Base-by-base conservation (phyloP, 2,888 invertebrate species). In the Mayetiola destructor region DNA sequence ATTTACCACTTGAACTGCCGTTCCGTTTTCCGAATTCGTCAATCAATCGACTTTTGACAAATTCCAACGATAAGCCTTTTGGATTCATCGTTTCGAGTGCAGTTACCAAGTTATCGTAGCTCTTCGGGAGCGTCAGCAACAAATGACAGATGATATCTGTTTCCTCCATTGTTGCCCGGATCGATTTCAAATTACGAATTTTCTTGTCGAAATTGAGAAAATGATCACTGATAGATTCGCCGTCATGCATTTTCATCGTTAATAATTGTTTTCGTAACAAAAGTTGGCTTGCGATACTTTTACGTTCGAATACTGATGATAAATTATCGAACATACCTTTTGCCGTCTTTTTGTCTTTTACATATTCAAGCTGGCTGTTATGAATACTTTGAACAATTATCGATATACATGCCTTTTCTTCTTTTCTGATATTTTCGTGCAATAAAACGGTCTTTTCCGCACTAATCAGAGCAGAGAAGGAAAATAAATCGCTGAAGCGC, bases 91-190 rank as follows among this genome's bases (percentile, higher is more conserved):
- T 62, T 42, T 42, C 42, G 2, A 42, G 10, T 12, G 42, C 42
- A 4, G 63, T 63, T 6, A 62, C 62, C 4, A 63, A 59, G 4
- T 35, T 39, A 30, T 63, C 59, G 48, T 59, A 63, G 21, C 61
- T 60, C 18, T 23, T 12, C 2, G 61, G 60, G 60, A 64, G 60
- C 2, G 62, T 64, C 9, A 63, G 21, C 10, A 62, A 55, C 3
- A 63, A 57, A 59, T 63, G 62, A 59, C 61, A 61, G 2, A 61
- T 61, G 32, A 60, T 42, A 56, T 63, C 62, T 2, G 52, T 37
- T 40, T 60, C 59, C 55, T 61, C 59, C 54, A 63, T 12, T 2
- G 53, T 62, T 40, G 61, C 62, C 6, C 63, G 62, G 1, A 59
- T 60, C 21, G 59, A 60, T 37, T 59, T 57, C n/a, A 64, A 57